Evolutionary conservation across 92 coral and sea anemone species (phyloP).

Genomic region (Metridium senile): DNA sequence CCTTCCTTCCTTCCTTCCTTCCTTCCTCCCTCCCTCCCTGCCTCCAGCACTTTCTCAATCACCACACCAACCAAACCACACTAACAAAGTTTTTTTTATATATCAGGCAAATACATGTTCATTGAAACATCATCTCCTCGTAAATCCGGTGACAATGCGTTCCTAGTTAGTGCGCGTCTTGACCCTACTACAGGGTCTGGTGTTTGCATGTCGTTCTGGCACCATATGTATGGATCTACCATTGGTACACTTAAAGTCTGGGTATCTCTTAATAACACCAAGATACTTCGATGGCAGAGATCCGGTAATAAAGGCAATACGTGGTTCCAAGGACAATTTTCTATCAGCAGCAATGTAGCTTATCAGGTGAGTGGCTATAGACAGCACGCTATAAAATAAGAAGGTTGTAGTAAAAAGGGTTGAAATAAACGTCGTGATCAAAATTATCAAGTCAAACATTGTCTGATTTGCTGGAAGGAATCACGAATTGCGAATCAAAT

Average conservation of each 20-base stretch:
- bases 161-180: conserved; percentile 63
- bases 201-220: conserved; percentile 77
- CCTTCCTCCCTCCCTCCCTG: too few relatives aligned
- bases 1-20: too few relatives aligned
- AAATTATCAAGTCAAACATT: too few relatives aligned
- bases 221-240: conserved; percentile 80
- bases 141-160: conserved; percentile 72
- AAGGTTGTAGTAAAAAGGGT: background rate
- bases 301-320: conserved; percentile 64
- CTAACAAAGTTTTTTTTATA: background rate
- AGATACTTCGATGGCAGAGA: conserved; percentile 63
- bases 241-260: conserved; percentile 77
- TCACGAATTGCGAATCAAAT: too few relatives aligned
- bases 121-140: conserved; percentile 86
- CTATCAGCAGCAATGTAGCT: conserved; percentile 50
- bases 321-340: conserved; percentile 72
- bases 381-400: too few relatives aligned
- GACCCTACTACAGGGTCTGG: conserved; percentile 70
- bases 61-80: too few relatives aligned
- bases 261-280: conserved; percentile 57
- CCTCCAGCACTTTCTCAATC: too few relatives aligned
- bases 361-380: conserved; percentile 53
- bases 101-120: conserved; percentile 76
- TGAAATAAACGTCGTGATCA: too few relatives aligned
- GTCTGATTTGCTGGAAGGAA: too few relatives aligned